phyloP scores from a whole-genome alignment of 1,140 invertebrate genomes.

The Gryon sp. region DNA sequence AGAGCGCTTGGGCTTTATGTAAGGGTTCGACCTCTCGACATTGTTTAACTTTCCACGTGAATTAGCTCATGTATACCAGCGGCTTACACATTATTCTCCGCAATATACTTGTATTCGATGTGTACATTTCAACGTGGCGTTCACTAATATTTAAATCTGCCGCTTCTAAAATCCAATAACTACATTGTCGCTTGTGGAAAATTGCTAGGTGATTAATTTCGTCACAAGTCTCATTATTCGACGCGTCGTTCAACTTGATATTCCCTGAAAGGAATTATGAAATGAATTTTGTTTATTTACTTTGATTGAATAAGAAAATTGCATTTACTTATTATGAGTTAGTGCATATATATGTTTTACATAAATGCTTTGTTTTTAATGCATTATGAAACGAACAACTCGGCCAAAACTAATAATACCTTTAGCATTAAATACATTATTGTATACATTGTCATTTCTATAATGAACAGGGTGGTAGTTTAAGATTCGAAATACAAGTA shows the following conservation, averaged over 20 bases:
- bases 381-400: no score
- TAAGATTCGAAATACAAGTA: no score
- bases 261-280: no score
- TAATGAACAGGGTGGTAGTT: no score
- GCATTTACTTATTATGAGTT: no score
- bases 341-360: no score
- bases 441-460: no score
- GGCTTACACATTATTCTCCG: constrained; percentile 68
- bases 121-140: constrained; percentile 68
- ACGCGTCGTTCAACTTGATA: neutral
- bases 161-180: constrained; percentile 24
- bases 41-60: constrained; percentile 75
- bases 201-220: constrained; percentile 1
- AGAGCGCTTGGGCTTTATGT: constrained; percentile 17
- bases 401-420: no score
- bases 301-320: no score
- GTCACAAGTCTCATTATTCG: neutral
- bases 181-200: constrained; percentile 6
- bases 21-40: constrained; percentile 50
- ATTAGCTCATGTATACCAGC: constrained; percentile 67
- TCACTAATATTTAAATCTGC: constrained; percentile 71
- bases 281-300: no score
- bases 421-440: no score
- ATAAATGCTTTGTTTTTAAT: no score
- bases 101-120: constrained; percentile 66